Percentiles rank a stretch among this genome's conserved stretches.
Conservation (phyloP, 2,888 invertebrate species). For the Nipponacmea schrenckii region DNA sequence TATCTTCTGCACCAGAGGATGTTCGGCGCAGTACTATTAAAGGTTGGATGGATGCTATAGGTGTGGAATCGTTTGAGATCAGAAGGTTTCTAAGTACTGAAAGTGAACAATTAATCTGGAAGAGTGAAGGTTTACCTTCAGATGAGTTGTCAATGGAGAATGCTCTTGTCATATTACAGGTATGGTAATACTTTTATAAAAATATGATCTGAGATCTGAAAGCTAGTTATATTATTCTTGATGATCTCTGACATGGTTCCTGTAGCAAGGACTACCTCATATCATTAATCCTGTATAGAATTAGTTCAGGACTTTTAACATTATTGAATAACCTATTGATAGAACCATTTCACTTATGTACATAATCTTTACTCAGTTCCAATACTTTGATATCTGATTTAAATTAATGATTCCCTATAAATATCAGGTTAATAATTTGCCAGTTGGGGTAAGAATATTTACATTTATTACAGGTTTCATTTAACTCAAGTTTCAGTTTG, state of each 20-base stretch:
- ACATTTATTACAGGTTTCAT: background rate
- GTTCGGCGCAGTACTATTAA: slow-evolving; percentile 72
- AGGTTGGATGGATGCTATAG: slow-evolving; percentile 68
- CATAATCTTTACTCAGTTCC: no score
- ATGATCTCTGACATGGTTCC: no score
- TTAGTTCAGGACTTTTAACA: no score
- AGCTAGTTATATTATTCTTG: no score
- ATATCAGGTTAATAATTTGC: slow-evolving; percentile 50
- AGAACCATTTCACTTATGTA: no score
- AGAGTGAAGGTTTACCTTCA: slow-evolving; percentile 83
- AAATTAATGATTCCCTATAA: no score
- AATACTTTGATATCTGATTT: no score
- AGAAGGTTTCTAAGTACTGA: slow-evolving; percentile 75
- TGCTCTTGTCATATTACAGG: slow-evolving; percentile 82
- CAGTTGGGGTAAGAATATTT: slow-evolving; percentile 53
- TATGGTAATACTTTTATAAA: slow-evolving; percentile 51
- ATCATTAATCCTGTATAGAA: no score
- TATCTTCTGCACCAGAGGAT: slow-evolving; percentile 79
- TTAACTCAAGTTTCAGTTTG: slow-evolving; percentile 13
- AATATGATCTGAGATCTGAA: no score
- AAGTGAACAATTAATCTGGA: slow-evolving; percentile 85
- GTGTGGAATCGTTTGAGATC: slow-evolving; percentile 71
- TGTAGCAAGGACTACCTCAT: no score
- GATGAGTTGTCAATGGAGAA: slow-evolving; percentile 85
- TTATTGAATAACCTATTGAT: no score